Evolutionary conservation across 2,797 vertebrate genomes (phyloP).

Genomic region (Lophius americanus): DNA sequence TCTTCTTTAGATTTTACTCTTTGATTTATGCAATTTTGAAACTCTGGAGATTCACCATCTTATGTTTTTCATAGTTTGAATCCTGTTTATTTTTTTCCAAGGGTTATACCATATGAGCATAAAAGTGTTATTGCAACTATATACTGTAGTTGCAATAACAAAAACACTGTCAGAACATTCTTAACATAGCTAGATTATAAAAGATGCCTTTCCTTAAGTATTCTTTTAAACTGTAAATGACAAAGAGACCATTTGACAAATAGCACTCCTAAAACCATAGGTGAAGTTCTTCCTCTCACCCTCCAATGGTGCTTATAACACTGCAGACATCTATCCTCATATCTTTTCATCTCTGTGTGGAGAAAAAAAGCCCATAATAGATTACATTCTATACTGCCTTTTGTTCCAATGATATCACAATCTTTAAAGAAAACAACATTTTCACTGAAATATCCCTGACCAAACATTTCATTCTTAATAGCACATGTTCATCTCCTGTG

Average conservation of each 20-base stretch:
- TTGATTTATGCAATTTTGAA: constrained; percentile 17
- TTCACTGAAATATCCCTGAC: constrained; percentile 62
- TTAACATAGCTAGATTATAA: constrained; percentile 20
- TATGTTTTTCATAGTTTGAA: constrained; percentile 19
- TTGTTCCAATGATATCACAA: constrained; percentile 20
- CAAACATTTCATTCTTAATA: constrained; percentile 15
- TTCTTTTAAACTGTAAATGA: constrained; percentile 19
- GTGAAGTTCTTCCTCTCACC: constrained; percentile 13
- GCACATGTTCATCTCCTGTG: constrained; percentile 30
- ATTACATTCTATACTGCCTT: constrained; percentile 1
- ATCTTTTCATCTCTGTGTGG: constrained; percentile 26
- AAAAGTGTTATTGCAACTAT: constrained; percentile 14
- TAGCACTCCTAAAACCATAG: constrained; percentile 4
- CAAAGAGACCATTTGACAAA: constrained; percentile 8
- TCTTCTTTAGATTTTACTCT: constrained; percentile 43
- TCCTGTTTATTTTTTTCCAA: constrained; percentile 26
- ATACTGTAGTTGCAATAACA: constrained; percentile 32
- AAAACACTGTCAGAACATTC: constrained; percentile 39
- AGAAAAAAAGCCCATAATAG: constrained; percentile 10
- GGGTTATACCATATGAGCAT: constrained; percentile 14
- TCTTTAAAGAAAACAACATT: constrained; percentile 15
- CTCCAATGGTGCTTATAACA: constrained; percentile 17
- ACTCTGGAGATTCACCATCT: constrained; percentile 24
- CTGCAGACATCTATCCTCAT: constrained; percentile 12
- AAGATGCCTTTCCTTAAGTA: constrained; percentile 14